Evolutionary conservation across 2,888 invertebrate species (phyloP).

Genomic region (Trichopria drosophilae): DNA sequence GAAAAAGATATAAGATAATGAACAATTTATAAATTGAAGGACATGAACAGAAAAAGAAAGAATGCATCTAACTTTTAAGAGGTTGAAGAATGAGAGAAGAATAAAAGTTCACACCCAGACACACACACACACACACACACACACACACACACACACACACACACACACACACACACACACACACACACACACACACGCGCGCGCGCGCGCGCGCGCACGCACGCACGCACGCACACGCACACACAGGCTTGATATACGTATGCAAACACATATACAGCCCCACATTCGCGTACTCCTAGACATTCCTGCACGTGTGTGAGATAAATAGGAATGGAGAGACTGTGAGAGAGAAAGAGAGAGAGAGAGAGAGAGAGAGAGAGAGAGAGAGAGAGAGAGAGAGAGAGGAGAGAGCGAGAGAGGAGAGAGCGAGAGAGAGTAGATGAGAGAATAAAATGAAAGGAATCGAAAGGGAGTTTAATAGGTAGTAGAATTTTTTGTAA

Average conservation of each 20-base stretch:
- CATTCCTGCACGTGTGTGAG: background rate
- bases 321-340: background rate
- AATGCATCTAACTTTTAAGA: no score
- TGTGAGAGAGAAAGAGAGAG: slow-evolving; percentile 3
- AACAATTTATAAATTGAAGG: no score
- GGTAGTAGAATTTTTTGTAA: no score
- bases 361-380: background rate
- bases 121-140: background rate
- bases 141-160: background rate
- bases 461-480: slow-evolving; percentile 4
- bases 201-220: slow-evolving; percentile 12
- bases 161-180: background rate
- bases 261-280: slow-evolving; percentile 25
- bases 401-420: slow-evolving; percentile 29
- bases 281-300: slow-evolving; percentile 26
- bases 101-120: no score
- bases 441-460: slow-evolving; percentile 1
- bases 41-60: no score
- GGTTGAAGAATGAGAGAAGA: no score
- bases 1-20: background rate
- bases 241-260: slow-evolving; percentile 26
- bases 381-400: slow-evolving; percentile 8
- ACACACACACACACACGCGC: background rate
- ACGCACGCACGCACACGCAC: slow-evolving; percentile 26
- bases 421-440: slow-evolving; percentile 19